These are phyloP conservation scores for Chouioia cunea DNA, from an alignment of 2,888 invertebrate species.

Conservation along the genomic window DNA sequence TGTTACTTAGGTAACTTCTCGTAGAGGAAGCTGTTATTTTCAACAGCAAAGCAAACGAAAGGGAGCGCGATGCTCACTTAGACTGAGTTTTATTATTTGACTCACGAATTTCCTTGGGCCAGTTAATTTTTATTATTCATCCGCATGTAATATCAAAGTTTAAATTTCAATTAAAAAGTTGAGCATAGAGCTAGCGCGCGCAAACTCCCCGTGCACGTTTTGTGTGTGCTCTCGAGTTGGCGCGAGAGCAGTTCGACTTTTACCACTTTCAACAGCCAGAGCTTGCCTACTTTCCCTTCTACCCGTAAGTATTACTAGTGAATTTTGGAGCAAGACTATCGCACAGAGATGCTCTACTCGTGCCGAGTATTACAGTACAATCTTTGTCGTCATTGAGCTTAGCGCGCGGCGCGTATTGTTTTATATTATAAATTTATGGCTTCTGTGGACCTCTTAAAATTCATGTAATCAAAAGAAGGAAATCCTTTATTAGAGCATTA, in stretches of 20 bases:
- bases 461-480: no score
- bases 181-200: not conserved
- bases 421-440: no score
- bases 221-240: conserved; percentile 2
- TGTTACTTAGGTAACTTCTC: no score
- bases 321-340: conserved; percentile 24
- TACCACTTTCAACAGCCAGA: conserved; percentile 2
- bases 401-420: no score
- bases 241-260: conserved; percentile 18
- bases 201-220: conserved; percentile 13
- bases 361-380: not conserved
- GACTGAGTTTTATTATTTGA: not conserved
- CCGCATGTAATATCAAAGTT: conserved; percentile 27
- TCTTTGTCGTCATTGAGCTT: not conserved
- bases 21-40: no score
- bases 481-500: no score
- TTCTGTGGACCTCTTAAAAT: no score
- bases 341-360: not conserved
- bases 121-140: conserved; percentile 33
- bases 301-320: conserved; percentile 18
- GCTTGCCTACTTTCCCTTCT: not conserved
- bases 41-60: no score
- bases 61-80: no score
- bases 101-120: not conserved
- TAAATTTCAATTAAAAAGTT: conserved; percentile 36